Base-by-base conservation (phyloP, 2,888 invertebrate genomes). In the Melinaea menophilus region DNA sequence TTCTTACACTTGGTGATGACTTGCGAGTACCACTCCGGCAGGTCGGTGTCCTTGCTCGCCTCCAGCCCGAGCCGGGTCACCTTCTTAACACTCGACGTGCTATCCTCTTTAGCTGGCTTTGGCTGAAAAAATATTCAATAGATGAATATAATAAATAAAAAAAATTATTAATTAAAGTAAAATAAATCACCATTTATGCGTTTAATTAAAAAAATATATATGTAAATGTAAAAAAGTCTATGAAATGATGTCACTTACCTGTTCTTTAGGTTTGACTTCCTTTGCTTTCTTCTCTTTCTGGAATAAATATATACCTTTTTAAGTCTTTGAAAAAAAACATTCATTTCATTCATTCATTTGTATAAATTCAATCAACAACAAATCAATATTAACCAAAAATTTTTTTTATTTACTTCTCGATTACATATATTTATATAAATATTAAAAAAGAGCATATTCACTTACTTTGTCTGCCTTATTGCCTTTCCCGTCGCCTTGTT, bases 11-110 rank as follows among this genome's bases (percentile, higher is more conserved):
- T 91, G 11, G 91, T 91, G 65, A 94, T 93, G 62, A 96, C 96
- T 91, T 99, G 99, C 0, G 98, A 97, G 84, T 99, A 99, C 99
- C 99, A 99, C 67, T 99, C 99, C 0, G 99, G 92, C 37, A 99
- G 91, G 81, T 98, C 97, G 34, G 96, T 97, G 73, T 95, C 95
- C 82, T 99, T 99, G 73, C 93, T 95, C 0, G 95, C 97, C 84
- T 99, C 99, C 33, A 99, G 85, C 2, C 99, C 99, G 5, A 99
- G 90, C 59, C 98, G 93, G 0, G 99, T 98, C 78, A 98, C 94
- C 79, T 99, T 99, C 88, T 99, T 98, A 0, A 88, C 86, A 0
- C 89, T 92, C 1, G 91, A 86, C 0, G 92, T 79, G 0, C 86
- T 74, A 7, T 93, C 92, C 13, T 92, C 85, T 64, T 92, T 91